Conservation (phyloP, 2,113 vertebrate species). For the Halcyon malimbica region DNA sequence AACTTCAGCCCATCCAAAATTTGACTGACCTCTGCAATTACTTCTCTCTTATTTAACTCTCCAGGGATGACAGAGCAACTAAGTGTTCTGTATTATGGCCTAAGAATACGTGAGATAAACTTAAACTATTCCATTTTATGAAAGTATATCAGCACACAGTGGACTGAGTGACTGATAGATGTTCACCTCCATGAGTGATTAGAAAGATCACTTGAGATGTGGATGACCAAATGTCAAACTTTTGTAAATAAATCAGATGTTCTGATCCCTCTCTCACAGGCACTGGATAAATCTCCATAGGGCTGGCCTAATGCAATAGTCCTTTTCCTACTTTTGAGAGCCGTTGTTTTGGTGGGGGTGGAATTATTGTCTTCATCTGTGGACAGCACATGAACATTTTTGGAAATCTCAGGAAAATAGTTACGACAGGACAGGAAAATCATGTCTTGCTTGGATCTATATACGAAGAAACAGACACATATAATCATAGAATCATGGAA, state of each 20-base stretch:
- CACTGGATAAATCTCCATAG: neutral
- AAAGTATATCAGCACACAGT: neutral
- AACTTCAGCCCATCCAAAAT: neutral
- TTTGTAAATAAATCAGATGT: neutral
- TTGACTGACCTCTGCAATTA: neutral
- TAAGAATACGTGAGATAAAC: neutral
- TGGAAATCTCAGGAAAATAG: neutral
- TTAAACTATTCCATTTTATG: neutral
- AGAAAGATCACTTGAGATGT: neutral
- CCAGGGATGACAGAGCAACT: neutral
- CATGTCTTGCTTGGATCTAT: neutral
- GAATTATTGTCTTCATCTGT: neutral
- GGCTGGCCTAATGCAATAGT: neutral
- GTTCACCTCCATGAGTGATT: neutral
- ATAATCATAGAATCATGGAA: too few species aligned
- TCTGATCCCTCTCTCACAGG: neutral
- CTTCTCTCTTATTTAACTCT: neutral
- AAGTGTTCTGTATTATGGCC: neutral
- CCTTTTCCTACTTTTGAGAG: neutral
- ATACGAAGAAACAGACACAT: neutral
- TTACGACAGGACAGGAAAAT: neutral
- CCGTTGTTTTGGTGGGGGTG: accelerated
- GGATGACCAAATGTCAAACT: neutral
- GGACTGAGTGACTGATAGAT: neutral
- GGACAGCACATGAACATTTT: neutral